Conservation (phyloP, 1,140 invertebrate species). For the Macrocentrus cingulum region DNA sequence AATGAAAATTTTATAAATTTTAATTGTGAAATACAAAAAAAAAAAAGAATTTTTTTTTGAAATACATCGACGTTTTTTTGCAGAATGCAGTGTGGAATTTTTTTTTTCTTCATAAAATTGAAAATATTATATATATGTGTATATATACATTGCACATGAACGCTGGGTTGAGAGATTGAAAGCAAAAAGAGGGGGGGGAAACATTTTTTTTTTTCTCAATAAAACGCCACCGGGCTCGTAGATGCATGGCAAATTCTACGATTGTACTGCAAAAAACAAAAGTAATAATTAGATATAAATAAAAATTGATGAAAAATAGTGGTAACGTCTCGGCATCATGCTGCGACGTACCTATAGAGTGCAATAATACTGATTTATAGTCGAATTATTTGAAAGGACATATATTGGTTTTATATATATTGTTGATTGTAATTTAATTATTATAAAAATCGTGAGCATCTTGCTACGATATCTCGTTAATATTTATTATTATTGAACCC, state of each 20-base stretch:
- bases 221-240: slow-evolving; percentile 58
- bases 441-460: slow-evolving; percentile 48
- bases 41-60: background rate
- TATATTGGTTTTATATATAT: too few relatives aligned
- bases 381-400: too few relatives aligned
- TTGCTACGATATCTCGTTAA: slow-evolving; percentile 43
- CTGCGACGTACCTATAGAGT: too few relatives aligned
- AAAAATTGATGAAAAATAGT: too few relatives aligned
- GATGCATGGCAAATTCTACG: slow-evolving; percentile 41
- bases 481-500: slow-evolving; percentile 14
- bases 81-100: background rate
- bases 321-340: too few relatives aligned
- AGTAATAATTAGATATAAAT: slow-evolving; percentile 11
- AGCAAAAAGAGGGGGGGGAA: slow-evolving; percentile 54
- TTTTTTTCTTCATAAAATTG: slow-evolving; percentile 7
- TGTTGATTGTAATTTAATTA: too few relatives aligned
- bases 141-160: slow-evolving; percentile 16
- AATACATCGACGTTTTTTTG: background rate
- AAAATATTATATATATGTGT: slow-evolving; percentile 1
- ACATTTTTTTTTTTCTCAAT: slow-evolving; percentile 39
- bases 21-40: background rate
- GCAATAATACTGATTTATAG: too few relatives aligned
- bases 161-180: slow-evolving; percentile 46
- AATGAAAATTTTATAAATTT: too few relatives aligned
- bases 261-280: background rate